Base-by-base conservation (phyloP, 2,888 invertebrate species). In the Nomada lathburiana region DNA sequence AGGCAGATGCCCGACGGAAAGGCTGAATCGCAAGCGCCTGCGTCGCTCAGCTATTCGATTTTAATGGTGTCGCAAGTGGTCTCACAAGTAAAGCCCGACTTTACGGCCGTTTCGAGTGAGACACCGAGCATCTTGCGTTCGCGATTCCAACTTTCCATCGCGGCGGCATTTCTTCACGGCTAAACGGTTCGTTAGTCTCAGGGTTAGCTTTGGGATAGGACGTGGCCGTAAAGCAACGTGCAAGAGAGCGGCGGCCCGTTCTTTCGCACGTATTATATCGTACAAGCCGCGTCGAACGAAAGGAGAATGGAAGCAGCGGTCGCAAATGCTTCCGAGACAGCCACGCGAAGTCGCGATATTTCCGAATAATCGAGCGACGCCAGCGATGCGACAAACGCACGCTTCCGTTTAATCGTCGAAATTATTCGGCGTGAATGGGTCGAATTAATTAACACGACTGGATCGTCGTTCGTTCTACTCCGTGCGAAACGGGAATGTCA, bases 21-120 rank as follows among this genome's bases (percentile, higher is more conserved):
- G 68, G 36, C 36, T 69, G 80, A 80, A 79, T 80, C 74, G 53
- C 18, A 64, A 64, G n/a, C 73, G 71, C 47, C 65, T 71, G 72
- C 84, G 80, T 81, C 72, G 75, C 44, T 50, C 71, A 70, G 67
- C 64, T 78, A 74, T 78, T 74, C 78, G 82, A 86, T 84, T 80
- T 82, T 80, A 80, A 86, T 76, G 79, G 84, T 71, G 60, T 60
- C 68, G 63, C 44, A 36, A n/a, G 42, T 13, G 68, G 36, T n/a
- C 3, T 67, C 26, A 18, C 44, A 60, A 23, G 36, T 67, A 50
- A 60, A 77, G 53, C 42, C 18, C 4, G 36, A 23, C 11, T 76
- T 76, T 63, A 69, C 23, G 50, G 13, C 7, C 50, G 52, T 20
- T 60, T 10, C 20, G 52, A 65, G 44, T 16, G 11, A 47, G 44